Base-by-base conservation (phyloP, 2,888 invertebrate genomes). In the Nebria salina region DNA sequence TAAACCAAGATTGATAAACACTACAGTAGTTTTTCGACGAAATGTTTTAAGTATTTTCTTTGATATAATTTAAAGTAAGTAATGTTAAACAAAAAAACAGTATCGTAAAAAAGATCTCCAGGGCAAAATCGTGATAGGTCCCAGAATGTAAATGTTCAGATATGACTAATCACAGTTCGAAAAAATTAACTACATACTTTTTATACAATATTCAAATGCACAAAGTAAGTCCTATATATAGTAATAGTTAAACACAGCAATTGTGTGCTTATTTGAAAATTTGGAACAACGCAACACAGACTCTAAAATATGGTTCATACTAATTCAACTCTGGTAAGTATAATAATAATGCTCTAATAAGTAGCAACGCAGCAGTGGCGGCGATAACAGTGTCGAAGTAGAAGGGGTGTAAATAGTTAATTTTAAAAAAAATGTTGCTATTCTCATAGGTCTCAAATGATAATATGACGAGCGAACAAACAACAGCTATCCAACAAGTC, bases 81-180 rank as follows among this genome's bases (percentile, higher is more conserved):
- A 54, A 34, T 34, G 34, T 34, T 34, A 34, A 54, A 54, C 25
- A 13, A 25, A 75, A 64, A 75, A 80, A 20, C 0, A 80, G 70
- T 70, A 72, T 80, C 72, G 70, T 25, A 74, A 75, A 54, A 80
- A 75, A 80, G 75, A 72, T 64, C 42, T 65, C 75, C 34, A 34
- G 74, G 80, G 75, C 65, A 43, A 74, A 80, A 70, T 75, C 54
- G 70, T 81, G 76, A 81, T 81, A 72, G 81, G 76, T 81, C 76
- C 76, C 81, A 81, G 73, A 76, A 76, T 81, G 81, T 76, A 76
- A 76, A 81, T 81, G 76, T 76, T 81, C 26, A 68, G 86, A 86
- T 86, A 86, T 86, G 86, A 84, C 86, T 85, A 85, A 86, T 86
- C 86, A 86, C 86, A 86, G 85, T 85, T 81, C 41, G 81, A 81